Percentiles rank a stretch among this genome's conserved stretches.
Evolutionary conservation across 1,140 invertebrate species (phyloP).

Genomic region (Drosophila subobscura): DNA sequence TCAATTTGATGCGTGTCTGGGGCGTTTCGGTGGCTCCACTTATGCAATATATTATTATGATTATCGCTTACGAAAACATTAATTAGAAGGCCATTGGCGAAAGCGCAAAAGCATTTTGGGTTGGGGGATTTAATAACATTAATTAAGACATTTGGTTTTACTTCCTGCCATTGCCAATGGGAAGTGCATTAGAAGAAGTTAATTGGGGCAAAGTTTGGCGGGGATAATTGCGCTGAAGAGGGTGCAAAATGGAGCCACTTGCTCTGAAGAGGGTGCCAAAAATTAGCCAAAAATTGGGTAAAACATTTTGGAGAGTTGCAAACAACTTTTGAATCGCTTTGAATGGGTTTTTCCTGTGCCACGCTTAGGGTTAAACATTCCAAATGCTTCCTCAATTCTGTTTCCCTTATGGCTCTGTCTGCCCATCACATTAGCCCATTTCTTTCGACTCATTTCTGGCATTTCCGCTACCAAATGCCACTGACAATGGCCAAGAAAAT

Average conservation of each 20-base stretch:
- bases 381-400: slow-evolving; percentile 12
- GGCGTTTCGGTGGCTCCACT: slow-evolving; percentile 8
- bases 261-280: slow-evolving; percentile 2
- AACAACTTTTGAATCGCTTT: too few species aligned
- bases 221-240: not conserved
- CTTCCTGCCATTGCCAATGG: slow-evolving; percentile 39
- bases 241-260: not conserved
- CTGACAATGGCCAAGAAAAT: slow-evolving; percentile 69
- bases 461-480: slow-evolving; percentile 42
- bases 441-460: slow-evolving; percentile 38
- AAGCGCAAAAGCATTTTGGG: slow-evolving; percentile 28
- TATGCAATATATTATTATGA: slow-evolving; percentile 31
- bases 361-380: too few species aligned
- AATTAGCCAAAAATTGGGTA: not conserved
- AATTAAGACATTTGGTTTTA: slow-evolving; percentile 61
- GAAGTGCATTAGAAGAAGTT: slow-evolving; percentile 16
- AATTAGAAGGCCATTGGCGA: slow-evolving; percentile 63
- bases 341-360: too few species aligned
- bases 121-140: slow-evolving; percentile 73
- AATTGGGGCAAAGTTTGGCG: slow-evolving; percentile 41
- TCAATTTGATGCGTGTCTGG: slow-evolving; percentile 60
- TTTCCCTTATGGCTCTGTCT: slow-evolving; percentile 16
- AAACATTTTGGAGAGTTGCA: too few species aligned
- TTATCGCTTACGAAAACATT: slow-evolving; percentile 56
- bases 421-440: slow-evolving; percentile 30